phyloP scores from a whole-genome alignment of 64 coral and sea anemone species.

The Pocillopora damicornis region DNA sequence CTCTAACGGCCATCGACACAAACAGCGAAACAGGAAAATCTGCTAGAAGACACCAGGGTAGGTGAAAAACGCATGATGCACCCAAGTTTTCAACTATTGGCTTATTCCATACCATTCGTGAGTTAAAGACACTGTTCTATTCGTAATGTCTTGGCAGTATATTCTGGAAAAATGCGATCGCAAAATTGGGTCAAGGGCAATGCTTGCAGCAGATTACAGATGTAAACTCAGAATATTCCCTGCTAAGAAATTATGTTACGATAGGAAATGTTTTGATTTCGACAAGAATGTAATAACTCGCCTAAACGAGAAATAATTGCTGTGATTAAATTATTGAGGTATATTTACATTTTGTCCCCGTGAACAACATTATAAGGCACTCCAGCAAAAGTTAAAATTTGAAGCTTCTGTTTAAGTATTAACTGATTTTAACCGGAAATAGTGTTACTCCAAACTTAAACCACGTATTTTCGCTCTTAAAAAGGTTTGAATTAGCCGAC shows the following conservation, averaged over 20 bases:
- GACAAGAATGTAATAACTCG: background rate
- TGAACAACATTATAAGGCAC: background rate
- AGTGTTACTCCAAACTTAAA: too few species aligned
- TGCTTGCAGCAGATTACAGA: background rate
- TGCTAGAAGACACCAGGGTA: background rate
- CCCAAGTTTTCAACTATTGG: too few species aligned
- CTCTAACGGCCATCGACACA: background rate
- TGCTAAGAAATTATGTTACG: background rate
- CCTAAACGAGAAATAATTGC: background rate
- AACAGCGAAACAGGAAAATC: background rate
- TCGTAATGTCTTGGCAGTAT: background rate
- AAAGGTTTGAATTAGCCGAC: too few species aligned
- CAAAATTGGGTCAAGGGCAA: background rate
- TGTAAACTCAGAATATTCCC: background rate
- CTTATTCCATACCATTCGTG: background rate
- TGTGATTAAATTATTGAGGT: background rate
- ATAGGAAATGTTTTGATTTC: background rate
- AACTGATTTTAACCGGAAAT: too few species aligned
- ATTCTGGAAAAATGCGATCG: background rate
- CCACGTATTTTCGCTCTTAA: too few species aligned
- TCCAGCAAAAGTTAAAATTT: background rate
- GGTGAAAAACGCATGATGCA: too few species aligned
- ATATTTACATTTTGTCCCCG: background rate
- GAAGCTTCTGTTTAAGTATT: too few species aligned
- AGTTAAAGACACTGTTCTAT: background rate